Conservation (phyloP, 2,888 invertebrate genomes). For the Panzeria rudis region DNA sequence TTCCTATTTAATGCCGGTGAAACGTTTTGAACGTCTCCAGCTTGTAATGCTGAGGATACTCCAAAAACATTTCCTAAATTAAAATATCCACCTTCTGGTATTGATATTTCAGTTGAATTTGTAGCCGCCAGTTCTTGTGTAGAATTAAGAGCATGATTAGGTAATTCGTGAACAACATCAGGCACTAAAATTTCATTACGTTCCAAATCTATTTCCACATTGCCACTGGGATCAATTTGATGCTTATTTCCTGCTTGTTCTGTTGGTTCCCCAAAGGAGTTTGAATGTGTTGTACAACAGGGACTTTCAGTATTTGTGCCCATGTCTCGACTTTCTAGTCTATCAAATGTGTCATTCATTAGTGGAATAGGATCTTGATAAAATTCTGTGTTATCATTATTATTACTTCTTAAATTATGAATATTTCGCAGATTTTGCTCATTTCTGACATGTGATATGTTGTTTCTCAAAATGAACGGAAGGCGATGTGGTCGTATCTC, state of each 20-base stretch:
- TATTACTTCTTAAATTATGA: not conserved
- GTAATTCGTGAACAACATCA: not conserved
- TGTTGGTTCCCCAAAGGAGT: not conserved
- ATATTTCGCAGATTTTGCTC: not conserved
- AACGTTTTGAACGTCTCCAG: not conserved
- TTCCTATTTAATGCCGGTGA: not conserved
- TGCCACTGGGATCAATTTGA: not conserved
- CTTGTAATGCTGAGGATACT: not conserved
- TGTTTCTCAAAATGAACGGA: not conserved
- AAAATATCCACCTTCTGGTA: not conserved
- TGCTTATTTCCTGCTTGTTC: not conserved
- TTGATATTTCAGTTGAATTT: not conserved
- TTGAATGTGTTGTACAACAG: not conserved
- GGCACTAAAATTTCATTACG: not conserved
- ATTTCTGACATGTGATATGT: not conserved
- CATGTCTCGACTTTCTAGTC: not conserved
- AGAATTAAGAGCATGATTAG: not conserved
- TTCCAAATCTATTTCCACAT: not conserved
- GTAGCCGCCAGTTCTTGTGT: not conserved
- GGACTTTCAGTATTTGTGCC: conserved; percentile 20
- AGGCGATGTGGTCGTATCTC: not conserved
- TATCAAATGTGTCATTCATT: not conserved
- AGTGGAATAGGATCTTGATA: not conserved
- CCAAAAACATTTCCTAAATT: not conserved
- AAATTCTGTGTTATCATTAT: not conserved